Conservation (phyloP, 2,113 vertebrate genomes). For the Pseudorectes ferrugineus region DNA sequence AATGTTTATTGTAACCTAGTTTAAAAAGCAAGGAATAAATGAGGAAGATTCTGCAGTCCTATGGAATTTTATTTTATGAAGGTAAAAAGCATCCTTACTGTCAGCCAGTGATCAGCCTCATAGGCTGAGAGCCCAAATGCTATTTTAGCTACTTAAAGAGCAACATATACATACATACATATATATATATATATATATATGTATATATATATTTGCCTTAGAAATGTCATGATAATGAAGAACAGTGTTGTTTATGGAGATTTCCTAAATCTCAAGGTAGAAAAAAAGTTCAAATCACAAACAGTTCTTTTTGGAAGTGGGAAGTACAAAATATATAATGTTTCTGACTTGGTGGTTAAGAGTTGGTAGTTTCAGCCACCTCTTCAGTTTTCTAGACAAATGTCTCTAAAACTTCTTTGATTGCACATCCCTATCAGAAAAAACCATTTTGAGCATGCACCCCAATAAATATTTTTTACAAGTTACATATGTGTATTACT, state of each 20-base stretch:
- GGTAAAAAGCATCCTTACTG: neutral
- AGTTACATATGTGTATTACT: neutral
- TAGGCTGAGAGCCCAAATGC: neutral
- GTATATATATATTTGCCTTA: neutral
- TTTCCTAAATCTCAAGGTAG: neutral
- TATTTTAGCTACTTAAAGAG: neutral
- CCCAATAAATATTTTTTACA: neutral
- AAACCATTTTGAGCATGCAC: neutral
- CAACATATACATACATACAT: neutral
- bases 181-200: neutral
- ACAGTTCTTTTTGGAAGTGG: neutral
- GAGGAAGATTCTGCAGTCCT: neutral
- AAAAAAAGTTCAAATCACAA: neutral
- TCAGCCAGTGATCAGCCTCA: neutral
- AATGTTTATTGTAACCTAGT: neutral
- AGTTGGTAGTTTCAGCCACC: neutral
- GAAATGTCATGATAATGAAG: neutral
- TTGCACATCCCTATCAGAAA: neutral
- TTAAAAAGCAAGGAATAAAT: neutral
- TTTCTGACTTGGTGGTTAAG: neutral
- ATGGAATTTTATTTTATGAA: neutral
- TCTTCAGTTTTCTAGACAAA: neutral
- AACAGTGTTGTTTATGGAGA: neutral
- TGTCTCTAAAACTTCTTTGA: neutral
- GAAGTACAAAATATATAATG: neutral